Evolutionary conservation across 2,797 vertebrate genomes (phyloP).

Genomic region (Sebastes steindachneri): DNA sequence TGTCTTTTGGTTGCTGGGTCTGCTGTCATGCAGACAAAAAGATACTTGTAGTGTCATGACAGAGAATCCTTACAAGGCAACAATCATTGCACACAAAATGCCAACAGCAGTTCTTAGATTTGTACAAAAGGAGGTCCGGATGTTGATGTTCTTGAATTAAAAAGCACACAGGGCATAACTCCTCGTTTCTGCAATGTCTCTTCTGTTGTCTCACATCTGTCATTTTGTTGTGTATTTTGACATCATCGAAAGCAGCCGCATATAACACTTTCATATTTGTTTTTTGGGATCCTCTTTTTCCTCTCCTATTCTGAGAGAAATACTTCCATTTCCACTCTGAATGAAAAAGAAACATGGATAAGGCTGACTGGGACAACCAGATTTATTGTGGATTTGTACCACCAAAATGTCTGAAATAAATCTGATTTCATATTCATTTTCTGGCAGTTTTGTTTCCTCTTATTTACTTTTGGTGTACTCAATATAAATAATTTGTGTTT

Average conservation of each 20-base stretch:
- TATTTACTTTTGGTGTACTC: not conserved
- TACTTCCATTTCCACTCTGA: conserved; percentile 44
- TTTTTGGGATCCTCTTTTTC: conserved; percentile 35
- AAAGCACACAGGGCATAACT: not conserved
- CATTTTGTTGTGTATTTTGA: conserved; percentile 32
- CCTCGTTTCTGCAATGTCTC: conserved; percentile 3
- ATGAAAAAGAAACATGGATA: conserved; percentile 30
- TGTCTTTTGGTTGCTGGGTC: conserved; percentile 64
- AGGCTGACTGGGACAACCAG: conserved; percentile 66
- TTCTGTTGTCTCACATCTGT: conserved; percentile 16
- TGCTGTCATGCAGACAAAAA: conserved; percentile 58
- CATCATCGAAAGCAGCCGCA: conserved; percentile 46
- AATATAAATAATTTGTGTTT: not conserved
- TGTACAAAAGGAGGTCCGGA: not conserved
- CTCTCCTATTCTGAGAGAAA: conserved; percentile 41
- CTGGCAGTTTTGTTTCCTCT: conserved; percentile 5
- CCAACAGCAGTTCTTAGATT: not conserved
- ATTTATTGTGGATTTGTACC: conserved; percentile 70
- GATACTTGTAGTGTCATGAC: conserved; percentile 63
- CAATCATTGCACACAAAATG: conserved; percentile 30
- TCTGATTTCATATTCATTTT: conserved; percentile 60
- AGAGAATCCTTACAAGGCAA: conserved; percentile 47
- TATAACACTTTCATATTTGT: conserved; percentile 16
- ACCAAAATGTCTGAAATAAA: conserved; percentile 77
- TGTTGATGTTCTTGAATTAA: not conserved